These are phyloP conservation scores for Lophius americanus DNA, from an alignment of 2,797 vertebrate species.

Conservation along the genomic window DNA sequence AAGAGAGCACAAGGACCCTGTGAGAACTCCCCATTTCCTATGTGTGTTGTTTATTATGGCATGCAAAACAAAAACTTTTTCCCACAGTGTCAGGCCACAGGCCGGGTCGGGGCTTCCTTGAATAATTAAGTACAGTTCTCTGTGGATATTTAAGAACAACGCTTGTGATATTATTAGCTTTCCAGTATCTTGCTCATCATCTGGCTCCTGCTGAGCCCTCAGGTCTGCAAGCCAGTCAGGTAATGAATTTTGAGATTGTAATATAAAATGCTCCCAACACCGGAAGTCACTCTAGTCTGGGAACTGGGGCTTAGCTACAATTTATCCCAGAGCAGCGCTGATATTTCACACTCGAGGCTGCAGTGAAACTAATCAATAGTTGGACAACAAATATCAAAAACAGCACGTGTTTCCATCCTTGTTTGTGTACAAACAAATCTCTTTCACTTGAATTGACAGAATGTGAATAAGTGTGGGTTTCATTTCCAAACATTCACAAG, in stretches of 20 bases:
- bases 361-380: constrained; percentile 34
- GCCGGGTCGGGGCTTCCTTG: constrained; percentile 15
- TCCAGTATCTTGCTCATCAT: constrained; percentile 14
- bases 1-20: constrained; percentile 46
- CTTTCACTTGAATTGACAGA: constrained; percentile 26
- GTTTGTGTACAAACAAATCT: neutral
- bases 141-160: no score
- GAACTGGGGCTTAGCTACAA: constrained; percentile 56
- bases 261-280: constrained; percentile 33
- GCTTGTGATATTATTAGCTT: neutral
- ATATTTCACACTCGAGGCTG: constrained; percentile 50
- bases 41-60: constrained; percentile 63
- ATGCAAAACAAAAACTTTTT: constrained; percentile 69
- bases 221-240: constrained; percentile 25
- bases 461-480: constrained; percentile 4
- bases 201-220: constrained; percentile 26
- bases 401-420: constrained; percentile 23
- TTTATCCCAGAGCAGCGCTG: constrained; percentile 58
- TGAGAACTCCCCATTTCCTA: constrained; percentile 79
- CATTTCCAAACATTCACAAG: constrained; percentile 10
- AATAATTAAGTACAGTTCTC: constrained; percentile 16
- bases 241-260: constrained; percentile 42
- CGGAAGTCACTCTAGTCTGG: constrained; percentile 34
- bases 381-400: constrained; percentile 31
- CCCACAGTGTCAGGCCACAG: constrained; percentile 59